Percentiles rank a stretch among this genome's conserved stretches.
phyloP scores from a whole-genome alignment of 2,797 vertebrate species.

The Enoplosus armatus region DNA sequence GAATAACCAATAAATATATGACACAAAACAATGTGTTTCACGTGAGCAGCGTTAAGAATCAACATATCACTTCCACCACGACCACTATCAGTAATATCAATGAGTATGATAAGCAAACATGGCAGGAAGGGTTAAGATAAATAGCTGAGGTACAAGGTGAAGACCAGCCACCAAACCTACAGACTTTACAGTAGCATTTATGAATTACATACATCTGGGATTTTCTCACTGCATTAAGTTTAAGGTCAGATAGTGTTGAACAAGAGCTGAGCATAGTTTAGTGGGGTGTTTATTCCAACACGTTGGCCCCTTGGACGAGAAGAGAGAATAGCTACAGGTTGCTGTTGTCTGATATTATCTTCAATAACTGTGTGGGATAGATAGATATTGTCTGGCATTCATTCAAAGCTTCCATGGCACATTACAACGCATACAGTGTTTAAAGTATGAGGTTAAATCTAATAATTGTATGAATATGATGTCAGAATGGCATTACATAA shows the following conservation, averaged over 20 bases:
- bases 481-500: slow-evolving; percentile 49
- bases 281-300: slow-evolving; percentile 38
- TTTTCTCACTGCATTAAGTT: slow-evolving; percentile 40
- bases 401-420: slow-evolving; percentile 69
- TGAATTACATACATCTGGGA: slow-evolving; percentile 34
- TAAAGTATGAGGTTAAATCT: slow-evolving; percentile 56
- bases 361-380: slow-evolving; percentile 38
- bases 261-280: slow-evolving; percentile 56
- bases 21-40: slow-evolving; percentile 74
- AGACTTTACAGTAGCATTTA: slow-evolving; percentile 57
- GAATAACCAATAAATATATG: slow-evolving; percentile 70
- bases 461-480: slow-evolving; percentile 53
- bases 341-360: slow-evolving; percentile 49
- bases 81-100: slow-evolving; percentile 75
- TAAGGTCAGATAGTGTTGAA: slow-evolving; percentile 56
- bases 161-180: slow-evolving; percentile 67
- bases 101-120: slow-evolving; percentile 71
- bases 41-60: slow-evolving; percentile 67
- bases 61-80: slow-evolving; percentile 72
- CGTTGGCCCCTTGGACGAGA: slow-evolving; percentile 30
- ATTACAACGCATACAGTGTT: slow-evolving; percentile 64
- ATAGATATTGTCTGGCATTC: slow-evolving; percentile 59
- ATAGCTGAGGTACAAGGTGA: slow-evolving; percentile 65
- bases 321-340: slow-evolving; percentile 65
- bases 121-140: slow-evolving; percentile 46